Evolutionary conservation across 2,888 invertebrate species (phyloP), one percentile per base, ranked within the genome.

Genomic region (Allygus modestus): DNA sequence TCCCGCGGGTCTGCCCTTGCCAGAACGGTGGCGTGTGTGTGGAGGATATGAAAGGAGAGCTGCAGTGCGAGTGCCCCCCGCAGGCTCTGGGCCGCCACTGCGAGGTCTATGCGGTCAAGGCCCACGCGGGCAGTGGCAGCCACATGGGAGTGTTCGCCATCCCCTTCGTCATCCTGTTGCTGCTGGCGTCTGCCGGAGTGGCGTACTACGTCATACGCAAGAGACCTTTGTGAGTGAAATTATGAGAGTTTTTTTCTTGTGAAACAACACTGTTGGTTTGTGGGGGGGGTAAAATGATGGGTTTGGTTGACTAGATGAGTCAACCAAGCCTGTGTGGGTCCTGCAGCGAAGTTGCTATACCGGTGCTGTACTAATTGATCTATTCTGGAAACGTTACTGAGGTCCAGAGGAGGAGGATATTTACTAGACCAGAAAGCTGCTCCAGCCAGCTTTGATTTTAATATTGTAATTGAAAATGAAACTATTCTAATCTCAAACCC

Each of bases 21-120:
- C 93, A 95, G 90, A 97, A 98, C 90, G 97, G 97, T 84, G 98
- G 98, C 51, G 90, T 93, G 81, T 98, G 98, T 90, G 90, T 90
- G 41, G 93, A 94, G 88, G 88, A 89, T 2, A 89, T 89, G 88
- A 85, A 90, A 0, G 91, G 91, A 7, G 92, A 91, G 12, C 91
- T 96, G 85, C 89, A 89, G 41, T 99, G 99, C 91, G 92, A 92
- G 11, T 98, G 97, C 89, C 91, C 92, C 11, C 91, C 93, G 4
- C 94, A 94, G 82, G 97, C 93, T 90, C 93, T 93, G 87, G 97
- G 97, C 0, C 91, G 93, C 23, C 92, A 92, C 87, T 98, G 97
- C 89, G 95, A 96, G 88, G 92, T 93, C 31, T 93, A 93, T 82
- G 92, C 94, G 0, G 93, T 93, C 0, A 91, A 93, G 15, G 93